phyloP scores from a whole-genome alignment of 2,113 vertebrate genomes.

The Leptosomus discolor region DNA sequence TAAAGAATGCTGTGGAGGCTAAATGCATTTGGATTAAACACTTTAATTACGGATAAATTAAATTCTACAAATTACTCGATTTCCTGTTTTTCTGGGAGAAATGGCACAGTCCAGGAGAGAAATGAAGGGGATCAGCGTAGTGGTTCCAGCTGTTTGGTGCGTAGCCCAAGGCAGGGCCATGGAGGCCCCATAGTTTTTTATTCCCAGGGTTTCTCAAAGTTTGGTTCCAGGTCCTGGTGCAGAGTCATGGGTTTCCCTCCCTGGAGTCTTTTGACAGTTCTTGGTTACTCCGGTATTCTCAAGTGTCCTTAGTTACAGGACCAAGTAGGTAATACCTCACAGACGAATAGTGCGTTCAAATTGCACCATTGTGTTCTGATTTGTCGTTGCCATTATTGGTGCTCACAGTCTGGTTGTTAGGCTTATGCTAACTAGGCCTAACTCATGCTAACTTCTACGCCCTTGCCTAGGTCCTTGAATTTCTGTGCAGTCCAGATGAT shows the following conservation, averaged over 20 bases:
- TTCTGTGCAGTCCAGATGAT: conserved; percentile 93
- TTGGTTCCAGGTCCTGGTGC: not conserved
- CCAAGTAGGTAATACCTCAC: not conserved
- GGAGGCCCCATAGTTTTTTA: not conserved
- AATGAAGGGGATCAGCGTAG: fast-evolving
- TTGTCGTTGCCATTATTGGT: not conserved
- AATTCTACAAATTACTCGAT: not conserved
- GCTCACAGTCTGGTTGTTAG: not conserved
- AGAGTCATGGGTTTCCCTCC: not conserved
- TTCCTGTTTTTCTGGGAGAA: not conserved
- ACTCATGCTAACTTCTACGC: not conserved
- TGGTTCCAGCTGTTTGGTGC: not conserved
- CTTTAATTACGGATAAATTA: not conserved
- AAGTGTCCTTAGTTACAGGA: not conserved
- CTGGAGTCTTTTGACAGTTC: not conserved
- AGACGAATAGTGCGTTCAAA: fast-evolving
- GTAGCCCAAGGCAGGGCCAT: not conserved
- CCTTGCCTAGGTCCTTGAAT: conserved; percentile 88
- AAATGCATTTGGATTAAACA: not conserved
- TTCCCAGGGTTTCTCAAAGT: not conserved
- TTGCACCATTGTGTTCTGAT: fast-evolving
- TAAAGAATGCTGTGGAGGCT: not conserved
- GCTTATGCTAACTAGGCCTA: not conserved
- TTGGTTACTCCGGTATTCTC: not conserved
- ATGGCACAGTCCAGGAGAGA: not conserved